These are phyloP conservation scores for Paralinhomoeus sp. DNA, from an alignment of 2,888 invertebrate genomes.

Conservation along the genomic window DNA sequence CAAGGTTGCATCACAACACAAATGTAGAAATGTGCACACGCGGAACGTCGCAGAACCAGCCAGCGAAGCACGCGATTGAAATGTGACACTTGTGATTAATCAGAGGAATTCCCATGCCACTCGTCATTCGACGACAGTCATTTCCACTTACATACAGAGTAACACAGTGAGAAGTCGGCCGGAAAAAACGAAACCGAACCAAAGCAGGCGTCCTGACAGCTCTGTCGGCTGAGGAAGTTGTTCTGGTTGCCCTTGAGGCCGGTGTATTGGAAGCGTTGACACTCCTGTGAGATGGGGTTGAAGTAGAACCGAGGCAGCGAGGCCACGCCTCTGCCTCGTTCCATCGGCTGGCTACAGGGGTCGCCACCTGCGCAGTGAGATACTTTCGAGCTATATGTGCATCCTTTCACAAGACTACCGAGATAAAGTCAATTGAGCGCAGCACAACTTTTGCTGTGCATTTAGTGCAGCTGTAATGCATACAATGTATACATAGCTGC, in stretches of 20 bases:
- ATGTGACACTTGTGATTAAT: not conserved
- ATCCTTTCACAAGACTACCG: no score
- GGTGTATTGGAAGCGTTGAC: conserved; percentile 1
- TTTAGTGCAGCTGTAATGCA: not conserved
- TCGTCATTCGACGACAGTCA: not conserved
- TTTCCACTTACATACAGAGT: no score
- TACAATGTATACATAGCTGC: not conserved
- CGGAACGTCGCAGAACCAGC: no score
- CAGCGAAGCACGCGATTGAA: no score
- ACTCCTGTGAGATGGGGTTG: conserved; percentile 1
- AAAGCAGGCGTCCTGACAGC: conserved; percentile 5
- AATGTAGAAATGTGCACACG: no score
- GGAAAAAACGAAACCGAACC: not conserved
- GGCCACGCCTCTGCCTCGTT: conserved; percentile 20
- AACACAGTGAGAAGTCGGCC: not conserved
- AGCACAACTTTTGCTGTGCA: not conserved
- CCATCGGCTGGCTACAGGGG: conserved; percentile 21
- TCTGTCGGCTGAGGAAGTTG: conserved; percentile 6
- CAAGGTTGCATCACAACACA: no score
- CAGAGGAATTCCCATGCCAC: not conserved
- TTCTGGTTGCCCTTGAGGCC: conserved; percentile 8
- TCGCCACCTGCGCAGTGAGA: not conserved
- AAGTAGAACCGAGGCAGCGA: conserved; percentile 8
- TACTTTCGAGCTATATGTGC: not conserved
- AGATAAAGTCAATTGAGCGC: not conserved